Base-by-base conservation (phyloP, 2,888 invertebrate genomes). In the Lithodes maja region DNA sequence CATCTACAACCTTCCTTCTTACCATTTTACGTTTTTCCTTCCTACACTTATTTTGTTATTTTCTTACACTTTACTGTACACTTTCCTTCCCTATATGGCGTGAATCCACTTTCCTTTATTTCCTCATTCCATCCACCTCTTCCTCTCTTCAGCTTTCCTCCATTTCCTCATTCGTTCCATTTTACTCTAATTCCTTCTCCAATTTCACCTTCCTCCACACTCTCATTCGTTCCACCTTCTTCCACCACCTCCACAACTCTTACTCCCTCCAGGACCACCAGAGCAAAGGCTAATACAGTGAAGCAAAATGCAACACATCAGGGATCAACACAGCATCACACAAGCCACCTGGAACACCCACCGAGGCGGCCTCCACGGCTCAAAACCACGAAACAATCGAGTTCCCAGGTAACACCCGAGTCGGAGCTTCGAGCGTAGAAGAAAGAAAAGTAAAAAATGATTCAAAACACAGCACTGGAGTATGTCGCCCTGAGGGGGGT, bases 401-500 rank as follows among this genome's bases (percentile, higher is more conserved):
- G 61, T 5, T 0, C 61, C 61, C 61, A 12, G 61, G 12, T 5
- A 61, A 61, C 74, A 80, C 53, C 80, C 53, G 55, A 80, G 80
- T 33, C n/a, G 53, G 1, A 33, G 80, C 17, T 80, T 7, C 80
- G 55, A 80, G 33, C 17, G 80, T 17, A 52, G 80, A 15, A 52
- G n/a, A 55, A 55, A 74, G n/a, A 74, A 74, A 74, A 74, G 15
- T 7, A 78, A 80, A 80, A 80, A 55, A 53, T 54, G 33, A 53
- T 12, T 17, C 80, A 80, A 80, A 80, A 80, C 61, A 61, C 61
- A 5, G 61, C 61, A 61, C 52, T 55, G 54, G 55, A 55, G 55
- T 55, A 55, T 80, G 80, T 80, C 53, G 80, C 54, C 55, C 33
- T 33, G 55, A 53, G 80, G 55, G 55, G 80, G 33, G 54, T n/a